Base-by-base conservation (phyloP, 2,113 vertebrate species). In the Propithecus coquereli region DNA sequence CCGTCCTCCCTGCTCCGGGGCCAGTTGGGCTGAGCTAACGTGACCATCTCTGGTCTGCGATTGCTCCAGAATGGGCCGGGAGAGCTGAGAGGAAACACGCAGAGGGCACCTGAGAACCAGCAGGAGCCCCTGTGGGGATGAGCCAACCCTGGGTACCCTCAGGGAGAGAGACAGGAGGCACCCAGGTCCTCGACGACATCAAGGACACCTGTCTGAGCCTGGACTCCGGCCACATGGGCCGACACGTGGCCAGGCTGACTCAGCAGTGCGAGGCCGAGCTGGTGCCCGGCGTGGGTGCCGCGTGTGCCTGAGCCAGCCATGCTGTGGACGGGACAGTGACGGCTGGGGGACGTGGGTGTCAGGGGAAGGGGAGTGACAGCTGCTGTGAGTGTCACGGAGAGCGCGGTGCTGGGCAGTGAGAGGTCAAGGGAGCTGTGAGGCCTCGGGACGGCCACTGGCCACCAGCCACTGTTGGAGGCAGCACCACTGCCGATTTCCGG, bases 271-370 rank as follows among this genome's bases (percentile, higher is more conserved):
- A 22, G 66, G 66, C 16, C 9, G 22, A 70, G n/a, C n/a, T 2
- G 18, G 18, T 70, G n/a, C 20, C n/a, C 0, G 1, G 18, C 2
- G 0, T 70, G 66, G n/a, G 37, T 22, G 20, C n/a, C 66, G 16
- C 1, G 0, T 23, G 66, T 70, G n/a, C 5, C 52, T 40, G n/a
- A 70, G 66, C 66, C 17, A 70, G 66, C 66, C 22, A 9, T 23
- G 66, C 66, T 70, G 66, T 70, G 66, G 66, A 70, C n/a, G 20
- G 66, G n/a, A 20, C 18, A 22, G 17, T 12, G 68, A 40, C 4
- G 23, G n/a, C 20, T 0, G 9, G 20, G n/a, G n/a, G 68, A 12
- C 23, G n/a, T 23, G 68, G 4, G n/a, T 11, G 9, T 5, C 1
- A 59, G 23, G 5, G 37, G 70, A 27, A 0, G 12, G 70, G 70